phyloP scores from a whole-genome alignment of 92 coral and sea anemone genomes.

The Virgularia gustaviana region DNA sequence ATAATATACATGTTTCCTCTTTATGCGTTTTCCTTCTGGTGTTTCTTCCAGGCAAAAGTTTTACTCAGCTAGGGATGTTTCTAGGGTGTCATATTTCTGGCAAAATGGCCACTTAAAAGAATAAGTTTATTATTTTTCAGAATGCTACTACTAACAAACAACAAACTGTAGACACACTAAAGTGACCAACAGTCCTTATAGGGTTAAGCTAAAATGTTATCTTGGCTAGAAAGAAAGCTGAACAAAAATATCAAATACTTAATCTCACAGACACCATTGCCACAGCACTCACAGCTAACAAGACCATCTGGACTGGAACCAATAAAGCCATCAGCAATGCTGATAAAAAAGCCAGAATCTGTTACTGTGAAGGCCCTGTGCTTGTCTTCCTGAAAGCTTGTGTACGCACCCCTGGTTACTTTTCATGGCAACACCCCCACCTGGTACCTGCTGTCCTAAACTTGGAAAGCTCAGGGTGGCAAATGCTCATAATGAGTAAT shows the following conservation, averaged over 20 bases:
- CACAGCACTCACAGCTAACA: background rate
- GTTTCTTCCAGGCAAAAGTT: slow-evolving; percentile 38
- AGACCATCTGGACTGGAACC: slow-evolving; percentile 34
- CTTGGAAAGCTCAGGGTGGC: too few relatives aligned
- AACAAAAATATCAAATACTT: background rate
- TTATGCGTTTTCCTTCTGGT: slow-evolving; percentile 34
- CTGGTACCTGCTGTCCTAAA: slow-evolving; percentile 23
- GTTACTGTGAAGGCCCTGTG: slow-evolving; percentile 33
- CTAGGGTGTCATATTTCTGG: slow-evolving; percentile 34
- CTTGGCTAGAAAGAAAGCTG: background rate
- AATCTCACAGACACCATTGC: slow-evolving; percentile 1
- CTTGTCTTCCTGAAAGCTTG: background rate
- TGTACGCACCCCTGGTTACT: slow-evolving; percentile 29
- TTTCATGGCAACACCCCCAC: slow-evolving; percentile 52
- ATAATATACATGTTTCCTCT: slow-evolving; percentile 44
- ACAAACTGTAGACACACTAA: background rate
- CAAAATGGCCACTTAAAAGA: slow-evolving; percentile 43
- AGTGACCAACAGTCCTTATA: background rate
- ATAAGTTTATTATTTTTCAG: too few relatives aligned
- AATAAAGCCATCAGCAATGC: slow-evolving; percentile 25
- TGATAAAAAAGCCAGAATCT: slow-evolving; percentile 42
- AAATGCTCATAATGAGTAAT: too few relatives aligned
- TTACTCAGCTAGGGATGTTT: slow-evolving; percentile 34
- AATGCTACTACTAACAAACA: background rate
- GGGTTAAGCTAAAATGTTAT: too few relatives aligned